Evolutionary conservation across 2,797 vertebrate species (phyloP).

Genomic region (Alfaro cultratus): DNA sequence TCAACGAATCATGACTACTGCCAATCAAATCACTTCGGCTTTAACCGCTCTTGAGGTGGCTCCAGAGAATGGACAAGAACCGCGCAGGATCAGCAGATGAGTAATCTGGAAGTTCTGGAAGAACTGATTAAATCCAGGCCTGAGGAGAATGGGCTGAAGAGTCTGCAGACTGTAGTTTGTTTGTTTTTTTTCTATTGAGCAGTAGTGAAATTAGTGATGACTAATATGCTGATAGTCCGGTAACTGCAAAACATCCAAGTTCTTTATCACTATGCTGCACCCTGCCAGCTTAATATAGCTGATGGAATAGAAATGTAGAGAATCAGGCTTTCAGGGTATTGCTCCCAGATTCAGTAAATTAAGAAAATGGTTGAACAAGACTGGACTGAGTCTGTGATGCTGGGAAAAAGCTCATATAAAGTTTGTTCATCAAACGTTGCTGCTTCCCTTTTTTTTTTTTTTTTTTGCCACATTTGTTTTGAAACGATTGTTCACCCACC

Average conservation of each 20-base stretch:
- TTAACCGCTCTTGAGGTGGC: not conserved
- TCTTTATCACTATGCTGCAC: constrained; percentile 1
- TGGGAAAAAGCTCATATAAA: not conserved
- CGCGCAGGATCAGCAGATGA: not conserved
- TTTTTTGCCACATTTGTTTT: constrained; percentile 24
- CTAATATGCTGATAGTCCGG: not conserved
- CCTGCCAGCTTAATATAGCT: constrained; percentile 6
- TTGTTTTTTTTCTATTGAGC: not conserved
- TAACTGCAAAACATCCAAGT: not conserved
- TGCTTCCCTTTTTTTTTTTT: not conserved
- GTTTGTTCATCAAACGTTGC: not conserved
- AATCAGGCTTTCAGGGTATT: too few species aligned
- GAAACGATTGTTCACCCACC: constrained; percentile 13
- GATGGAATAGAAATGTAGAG: not conserved
- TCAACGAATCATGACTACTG: too few species aligned
- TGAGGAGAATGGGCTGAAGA: not conserved
- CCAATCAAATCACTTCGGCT: too few species aligned
- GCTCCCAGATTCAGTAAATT: constrained; percentile 5
- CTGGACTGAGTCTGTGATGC: not conserved
- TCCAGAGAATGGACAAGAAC: not conserved
- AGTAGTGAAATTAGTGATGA: not conserved
- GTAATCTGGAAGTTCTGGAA: not conserved
- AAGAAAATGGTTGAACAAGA: not conserved
- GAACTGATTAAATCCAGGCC: not conserved
- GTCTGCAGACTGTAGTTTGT: not conserved